phyloP scores from a whole-genome alignment of 1,140 invertebrate species.

The Coelopa frigida region DNA sequence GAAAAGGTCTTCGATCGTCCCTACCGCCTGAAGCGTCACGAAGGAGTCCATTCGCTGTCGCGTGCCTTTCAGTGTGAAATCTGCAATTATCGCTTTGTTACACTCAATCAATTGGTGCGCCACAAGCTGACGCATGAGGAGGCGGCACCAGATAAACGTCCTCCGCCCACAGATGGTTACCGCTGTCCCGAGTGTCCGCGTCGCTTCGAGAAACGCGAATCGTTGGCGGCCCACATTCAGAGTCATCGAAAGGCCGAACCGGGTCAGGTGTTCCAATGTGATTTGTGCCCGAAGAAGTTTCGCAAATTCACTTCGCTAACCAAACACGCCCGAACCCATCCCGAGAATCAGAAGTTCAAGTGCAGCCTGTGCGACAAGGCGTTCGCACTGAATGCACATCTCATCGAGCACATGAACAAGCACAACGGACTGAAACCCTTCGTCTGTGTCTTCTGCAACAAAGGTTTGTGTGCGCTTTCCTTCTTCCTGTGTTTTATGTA shows the following conservation, averaged over 20 bases:
- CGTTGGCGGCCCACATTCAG: slow-evolving; percentile 21
- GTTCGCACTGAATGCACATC: slow-evolving; percentile 4
- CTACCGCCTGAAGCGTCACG: slow-evolving; percentile 43
- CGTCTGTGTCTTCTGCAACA: slow-evolving; percentile 52
- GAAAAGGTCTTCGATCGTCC: slow-evolving; percentile 21
- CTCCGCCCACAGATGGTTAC: slow-evolving; percentile 8
- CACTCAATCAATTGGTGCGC: slow-evolving; percentile 35
- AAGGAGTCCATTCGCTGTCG: slow-evolving; percentile 50
- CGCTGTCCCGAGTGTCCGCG: slow-evolving; percentile 21
- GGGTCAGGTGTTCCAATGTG: slow-evolving; percentile 44
- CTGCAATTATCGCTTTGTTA: slow-evolving; percentile 52
- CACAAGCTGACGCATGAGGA: slow-evolving; percentile 9
- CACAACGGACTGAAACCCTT: slow-evolving; percentile 47
- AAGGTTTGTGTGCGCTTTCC: slow-evolving; percentile 45
- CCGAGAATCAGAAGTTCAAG: slow-evolving; percentile 5
- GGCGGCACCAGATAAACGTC: slow-evolving; percentile 1
- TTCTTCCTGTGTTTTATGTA: too few relatives aligned
- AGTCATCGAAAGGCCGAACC: background rate
- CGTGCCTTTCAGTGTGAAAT: slow-evolving; percentile 51
- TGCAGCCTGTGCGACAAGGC: slow-evolving; percentile 9
- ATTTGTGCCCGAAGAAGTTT: slow-evolving; percentile 44
- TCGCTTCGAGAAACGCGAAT: slow-evolving; percentile 25
- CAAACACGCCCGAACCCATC: slow-evolving; percentile 8
- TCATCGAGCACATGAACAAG: slow-evolving; percentile 8
- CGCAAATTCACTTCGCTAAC: background rate